Evolutionary conservation across 37 sponge, comb jelly and placozoan genomes (phyloP), one percentile per base, ranked within the genome.

Genomic region (Agelas oroides): DNA sequence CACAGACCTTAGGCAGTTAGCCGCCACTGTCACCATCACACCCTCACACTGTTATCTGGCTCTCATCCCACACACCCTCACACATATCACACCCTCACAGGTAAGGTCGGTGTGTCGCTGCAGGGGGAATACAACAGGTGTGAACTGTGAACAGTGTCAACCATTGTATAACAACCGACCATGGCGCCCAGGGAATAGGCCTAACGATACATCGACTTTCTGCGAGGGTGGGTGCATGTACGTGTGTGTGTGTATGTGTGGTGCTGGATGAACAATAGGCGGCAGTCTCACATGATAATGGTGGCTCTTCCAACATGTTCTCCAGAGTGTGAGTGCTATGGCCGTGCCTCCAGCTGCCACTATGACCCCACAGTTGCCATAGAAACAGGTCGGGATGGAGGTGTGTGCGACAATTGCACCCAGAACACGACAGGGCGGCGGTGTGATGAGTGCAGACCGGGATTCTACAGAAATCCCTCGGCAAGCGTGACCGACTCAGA

Each of bases 121-220:
- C 70, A 57, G 33, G 1, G 73, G 34, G 33, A 88, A 88, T 57
- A 96, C 94, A 18, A 24, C 17, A 0, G 96, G 96, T 1, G 40
- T 21, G 8, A 40, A 84, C 53, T 95, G 96, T 64, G 80, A 92
- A 57, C 28, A 32, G 16, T 95, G 96, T 80, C 23, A 3, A 19
- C 61, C 77, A 30, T 32, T 58, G 31, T 58, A 34, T 15, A 77
- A 57, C 62, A 35, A 55, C 54, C 15, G 35, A 27, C 77, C 62
- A 5, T 77, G 77, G 77, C 53, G 17, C 5, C 41, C 61, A 12
- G 77, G 61, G 17, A 55, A 55, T 35, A 32, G 62, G 19, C 61
- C 28, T 2, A 13, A 13, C 5, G 14, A 61, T n/a, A 61, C 63
- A 5, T 61, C 63, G 5, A 11, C 25, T 5, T 25, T 27, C 63